A percentile compares a stretch with the other conserved stretches of the same genome.
These are phyloP conservation scores for Criorhina ranunculi DNA, from an alignment of 2,888 invertebrate genomes.

Conservation along the genomic window DNA sequence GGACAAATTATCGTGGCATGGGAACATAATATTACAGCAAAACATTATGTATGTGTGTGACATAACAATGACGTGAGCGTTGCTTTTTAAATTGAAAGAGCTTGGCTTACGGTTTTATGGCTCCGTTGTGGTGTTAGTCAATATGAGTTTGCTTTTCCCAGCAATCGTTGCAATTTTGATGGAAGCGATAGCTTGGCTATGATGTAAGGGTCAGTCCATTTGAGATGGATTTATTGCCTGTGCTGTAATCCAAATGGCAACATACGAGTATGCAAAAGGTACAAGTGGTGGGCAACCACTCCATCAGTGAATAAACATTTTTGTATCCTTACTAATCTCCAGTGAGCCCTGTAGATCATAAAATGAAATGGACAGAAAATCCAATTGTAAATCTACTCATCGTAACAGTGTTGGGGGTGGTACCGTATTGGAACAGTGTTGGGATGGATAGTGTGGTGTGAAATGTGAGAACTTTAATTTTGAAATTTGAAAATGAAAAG, in stretches of 20 bases:
- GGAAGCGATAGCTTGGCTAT: conserved; percentile 15
- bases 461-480: too few relatives aligned
- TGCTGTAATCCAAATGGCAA: conserved; percentile 9
- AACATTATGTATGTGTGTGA: conserved; percentile 50
- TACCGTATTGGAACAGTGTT: too few relatives aligned
- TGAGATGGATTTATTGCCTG: conserved; percentile 33
- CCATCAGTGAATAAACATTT: too few relatives aligned
- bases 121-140: conserved; percentile 20
- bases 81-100: conserved; percentile 34
- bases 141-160: conserved; percentile 2
- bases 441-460: too few relatives aligned
- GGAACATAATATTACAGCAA: conserved; percentile 6
- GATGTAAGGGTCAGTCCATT: conserved; percentile 51
- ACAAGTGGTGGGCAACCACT: neutral
- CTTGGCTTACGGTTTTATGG: conserved; percentile 27
- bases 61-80: conserved; percentile 37
- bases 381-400: too few relatives aligned
- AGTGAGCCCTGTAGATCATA: too few relatives aligned
- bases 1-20: conserved; percentile 42
- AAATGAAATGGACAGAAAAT: too few relatives aligned
- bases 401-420: too few relatives aligned
- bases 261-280: neutral
- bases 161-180: conserved; percentile 17
- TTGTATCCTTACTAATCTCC: too few relatives aligned
- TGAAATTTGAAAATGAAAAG: too few relatives aligned